These are phyloP conservation scores for Oreochromis aureus DNA, from an alignment of 2,113 vertebrate genomes.

Conservation along the genomic window DNA sequence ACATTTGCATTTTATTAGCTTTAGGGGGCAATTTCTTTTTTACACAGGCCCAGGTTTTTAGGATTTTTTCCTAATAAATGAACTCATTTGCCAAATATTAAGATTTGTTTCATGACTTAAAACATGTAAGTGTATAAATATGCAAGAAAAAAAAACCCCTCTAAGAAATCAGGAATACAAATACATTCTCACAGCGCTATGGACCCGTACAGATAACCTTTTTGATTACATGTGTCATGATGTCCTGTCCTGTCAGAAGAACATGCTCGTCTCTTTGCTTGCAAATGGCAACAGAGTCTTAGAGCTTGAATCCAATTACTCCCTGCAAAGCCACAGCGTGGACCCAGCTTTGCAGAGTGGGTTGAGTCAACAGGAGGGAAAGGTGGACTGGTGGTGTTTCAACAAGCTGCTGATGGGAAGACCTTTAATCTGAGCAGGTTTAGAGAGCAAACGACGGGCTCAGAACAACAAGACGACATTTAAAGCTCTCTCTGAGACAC, in stretches of 20 bases:
- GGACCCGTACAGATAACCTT: not conserved
- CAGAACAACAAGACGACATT: fast-evolving
- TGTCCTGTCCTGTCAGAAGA: not conserved
- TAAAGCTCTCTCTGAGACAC: not conserved
- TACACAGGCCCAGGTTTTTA: not conserved
- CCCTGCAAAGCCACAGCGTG: constrained; percentile 41
- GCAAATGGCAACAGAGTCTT: constrained; percentile 41
- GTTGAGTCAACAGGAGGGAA: not conserved
- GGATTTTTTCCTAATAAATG: not conserved
- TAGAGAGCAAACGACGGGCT: not conserved
- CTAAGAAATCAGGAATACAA: not conserved
- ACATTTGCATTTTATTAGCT: not conserved
- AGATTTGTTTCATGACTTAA: not conserved
- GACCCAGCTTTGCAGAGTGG: constrained; percentile 18
- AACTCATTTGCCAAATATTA: not conserved
- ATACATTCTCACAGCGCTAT: not conserved
- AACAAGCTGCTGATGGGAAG: not conserved
- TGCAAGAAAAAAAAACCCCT: fast-evolving
- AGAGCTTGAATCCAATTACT: constrained; percentile 69
- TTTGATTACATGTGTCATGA: not conserved
- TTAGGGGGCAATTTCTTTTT: not conserved
- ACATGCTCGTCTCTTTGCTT: not conserved
- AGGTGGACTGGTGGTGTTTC: not conserved
- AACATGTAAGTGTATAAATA: not conserved
- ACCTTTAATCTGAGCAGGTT: fast-evolving